Conservation (phyloP, 2,113 vertebrate species). For the Jacana jacana region DNA sequence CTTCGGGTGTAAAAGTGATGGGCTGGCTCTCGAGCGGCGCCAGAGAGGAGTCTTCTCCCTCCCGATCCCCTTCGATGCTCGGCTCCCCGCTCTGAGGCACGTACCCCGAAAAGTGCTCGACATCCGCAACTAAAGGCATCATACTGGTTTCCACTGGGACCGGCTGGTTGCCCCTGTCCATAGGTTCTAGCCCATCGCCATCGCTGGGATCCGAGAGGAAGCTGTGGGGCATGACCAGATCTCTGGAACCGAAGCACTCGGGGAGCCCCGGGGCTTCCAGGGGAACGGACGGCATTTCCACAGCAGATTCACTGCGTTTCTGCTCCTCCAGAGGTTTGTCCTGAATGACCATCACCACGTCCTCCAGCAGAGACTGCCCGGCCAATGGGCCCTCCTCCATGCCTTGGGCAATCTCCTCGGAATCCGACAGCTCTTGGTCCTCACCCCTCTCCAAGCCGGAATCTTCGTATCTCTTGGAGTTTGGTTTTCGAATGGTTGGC, state of each 20-base stretch:
- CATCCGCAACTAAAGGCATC: conserved; percentile 73
- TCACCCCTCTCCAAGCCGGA: conserved; percentile 79
- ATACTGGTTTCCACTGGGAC: conserved; percentile 78
- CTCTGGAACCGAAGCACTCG: conserved; percentile 66
- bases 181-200: conserved; percentile 77
- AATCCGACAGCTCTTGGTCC: conserved; percentile 74
- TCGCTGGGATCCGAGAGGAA: conserved; percentile 71
- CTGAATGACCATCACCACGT: conserved; percentile 80
- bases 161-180: conserved; percentile 74
- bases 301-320: conserved; percentile 49
- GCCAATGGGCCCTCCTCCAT: conserved; percentile 70
- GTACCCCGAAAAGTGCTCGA: conserved; percentile 82
- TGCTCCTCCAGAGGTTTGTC: conserved; percentile 67
- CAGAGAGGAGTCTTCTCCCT: conserved; percentile 88
- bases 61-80: conserved; percentile 79
- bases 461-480: conserved; percentile 77
- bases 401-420: conserved; percentile 73
- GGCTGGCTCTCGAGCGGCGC: conserved; percentile 96
- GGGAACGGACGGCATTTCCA: conserved; percentile 53
- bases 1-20: conserved; percentile 96
- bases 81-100: conserved; percentile 78
- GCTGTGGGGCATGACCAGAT: conserved; percentile 67
- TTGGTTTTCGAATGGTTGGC: conserved; percentile 84
- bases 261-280: conserved; percentile 50
- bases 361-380: conserved; percentile 75